A percentile compares a stretch with the other conserved stretches of the same genome.
phyloP scores from a whole-genome alignment of 1,140 invertebrate species.

The Danaus melanippus region DNA sequence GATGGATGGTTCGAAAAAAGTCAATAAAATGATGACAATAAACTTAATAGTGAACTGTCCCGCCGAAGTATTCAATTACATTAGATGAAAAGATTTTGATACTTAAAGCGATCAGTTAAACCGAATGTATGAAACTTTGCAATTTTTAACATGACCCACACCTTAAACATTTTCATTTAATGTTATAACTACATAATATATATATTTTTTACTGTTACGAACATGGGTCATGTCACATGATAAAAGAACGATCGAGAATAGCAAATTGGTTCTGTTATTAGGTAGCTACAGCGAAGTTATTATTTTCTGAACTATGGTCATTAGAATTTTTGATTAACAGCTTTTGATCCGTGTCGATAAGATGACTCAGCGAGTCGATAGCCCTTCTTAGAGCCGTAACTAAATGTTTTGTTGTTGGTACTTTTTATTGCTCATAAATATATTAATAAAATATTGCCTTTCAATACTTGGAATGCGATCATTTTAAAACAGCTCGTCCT shows the following conservation, averaged over 20 bases:
- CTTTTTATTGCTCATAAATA: slow-evolving; percentile 57
- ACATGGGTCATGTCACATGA: no score
- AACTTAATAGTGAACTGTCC: slow-evolving; percentile 62
- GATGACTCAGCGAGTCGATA: slow-evolving; percentile 59
- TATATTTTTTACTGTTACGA: no score
- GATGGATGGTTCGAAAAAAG: slow-evolving; percentile 45
- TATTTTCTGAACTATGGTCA: slow-evolving; percentile 71
- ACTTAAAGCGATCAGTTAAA: slow-evolving; percentile 17
- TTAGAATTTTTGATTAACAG: slow-evolving; percentile 72
- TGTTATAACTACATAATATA: no score
- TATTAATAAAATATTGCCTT: slow-evolving; percentile 48
- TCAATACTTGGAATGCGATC: slow-evolving; percentile 5
- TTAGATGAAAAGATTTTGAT: slow-evolving; percentile 35
- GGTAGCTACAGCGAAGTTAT: slow-evolving; percentile 63
- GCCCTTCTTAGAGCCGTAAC: slow-evolving; percentile 59
- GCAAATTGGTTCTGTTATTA: slow-evolving; percentile 19
- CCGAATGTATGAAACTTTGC: no score
- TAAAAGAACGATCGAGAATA: no score
- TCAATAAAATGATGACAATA: slow-evolving; percentile 64
- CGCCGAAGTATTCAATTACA: slow-evolving; percentile 42
- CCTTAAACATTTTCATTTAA: no score
- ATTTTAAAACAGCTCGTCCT: neutral
- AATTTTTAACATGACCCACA: no score
- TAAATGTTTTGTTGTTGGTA: slow-evolving; percentile 48
- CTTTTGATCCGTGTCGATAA: slow-evolving; percentile 67